Base-by-base conservation (phyloP, 2,113 vertebrate species). In the Dasyprocta punctata region DNA sequence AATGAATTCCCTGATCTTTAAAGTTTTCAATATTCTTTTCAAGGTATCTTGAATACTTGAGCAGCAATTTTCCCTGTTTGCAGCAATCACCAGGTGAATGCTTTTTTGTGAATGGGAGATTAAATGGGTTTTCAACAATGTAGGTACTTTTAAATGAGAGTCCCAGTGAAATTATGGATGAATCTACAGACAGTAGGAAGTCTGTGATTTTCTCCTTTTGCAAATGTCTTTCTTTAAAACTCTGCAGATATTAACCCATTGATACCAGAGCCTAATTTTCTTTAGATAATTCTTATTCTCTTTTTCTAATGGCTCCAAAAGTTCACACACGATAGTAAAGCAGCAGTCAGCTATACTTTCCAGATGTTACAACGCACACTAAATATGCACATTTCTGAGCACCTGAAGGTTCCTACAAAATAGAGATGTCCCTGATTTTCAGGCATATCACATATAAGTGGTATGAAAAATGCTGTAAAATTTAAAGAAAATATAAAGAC, bases 91-190 rank as follows among this genome's bases (percentile, higher is more conserved):
- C 65, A 95, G 85, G 96, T 92, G 96, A 96, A 90, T 93, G 92
- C 93, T 94, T 97, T 94, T 97, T 89, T 96, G 93, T 97, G 96
- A 97, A 97, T 97, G 52, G 47, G 65, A 96, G 97, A 96, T 92
- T 97, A 97, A 97, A 97, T 88, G 81, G 95, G 77, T 92, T 96
- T 93, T 85, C 98, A 96, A 93, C 90, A 95, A 95, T 86, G 87
- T 30, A 97, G 81, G 94, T 96, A 83, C 87, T 95, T 96, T 97
- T 67, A 97, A 95, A 97, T 96, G 81, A 97, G 85, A 90, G 69
- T 56, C 65, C 84, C 77, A 67, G 2, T 52, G 87, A 97, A 97
- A 97, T 97, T 93, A 93, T 78, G 81, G 96, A 87, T 94, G 52
- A 97, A 98, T 95, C 97, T 93, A 92, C 67, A 81, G 41, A 89